These are phyloP conservation scores for Eptatretus atami DNA, from an alignment of 2,797 vertebrate species.

Conservation along the genomic window DNA sequence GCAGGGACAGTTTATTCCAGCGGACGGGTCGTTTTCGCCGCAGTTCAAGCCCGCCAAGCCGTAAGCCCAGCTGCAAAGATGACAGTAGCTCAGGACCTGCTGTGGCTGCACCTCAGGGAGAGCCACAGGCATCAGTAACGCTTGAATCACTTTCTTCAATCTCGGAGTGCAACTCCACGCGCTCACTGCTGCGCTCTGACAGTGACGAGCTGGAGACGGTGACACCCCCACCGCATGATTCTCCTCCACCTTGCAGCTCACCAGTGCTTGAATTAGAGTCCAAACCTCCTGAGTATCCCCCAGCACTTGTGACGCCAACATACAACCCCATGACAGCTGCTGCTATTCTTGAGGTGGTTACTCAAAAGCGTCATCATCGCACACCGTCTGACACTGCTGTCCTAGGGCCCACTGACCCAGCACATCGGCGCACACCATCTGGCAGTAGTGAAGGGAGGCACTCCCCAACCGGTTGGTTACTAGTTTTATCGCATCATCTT, in stretches of 20 bases:
- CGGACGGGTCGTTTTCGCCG: slow-evolving; percentile 30
- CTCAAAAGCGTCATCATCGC: slow-evolving; percentile 21
- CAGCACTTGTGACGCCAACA: slow-evolving; percentile 53
- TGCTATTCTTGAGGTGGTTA: slow-evolving; percentile 9
- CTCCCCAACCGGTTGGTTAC: slow-evolving; percentile 19
- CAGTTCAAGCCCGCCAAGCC: slow-evolving; percentile 44
- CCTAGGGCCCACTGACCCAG: slow-evolving; percentile 19
- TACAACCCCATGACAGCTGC: slow-evolving; percentile 24
- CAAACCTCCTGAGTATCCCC: slow-evolving; percentile 13
- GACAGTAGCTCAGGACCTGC: slow-evolving; percentile 12
- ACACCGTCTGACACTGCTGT: slow-evolving; percentile 81
- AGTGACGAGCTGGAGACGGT: slow-evolving; percentile 36
- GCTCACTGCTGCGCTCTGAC: slow-evolving; percentile 50
- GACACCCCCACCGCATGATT: background rate
- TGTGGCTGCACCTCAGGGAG: slow-evolving; percentile 14
- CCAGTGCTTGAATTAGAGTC: slow-evolving; percentile 31
- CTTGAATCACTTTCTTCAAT: slow-evolving; percentile 57
- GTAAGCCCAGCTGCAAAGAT: slow-evolving; percentile 46
- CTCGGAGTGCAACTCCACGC: slow-evolving; percentile 77
- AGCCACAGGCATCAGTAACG: slow-evolving; percentile 35
- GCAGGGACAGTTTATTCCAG: slow-evolving; percentile 46
- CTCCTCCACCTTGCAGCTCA: background rate
- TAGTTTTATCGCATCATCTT: background rate
- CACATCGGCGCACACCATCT: slow-evolving; percentile 20
- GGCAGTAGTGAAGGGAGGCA: slow-evolving; percentile 19